Evolutionary conservation across 2,797 vertebrate genomes (phyloP).

Genomic region (Semaprochilodus insignis): DNA sequence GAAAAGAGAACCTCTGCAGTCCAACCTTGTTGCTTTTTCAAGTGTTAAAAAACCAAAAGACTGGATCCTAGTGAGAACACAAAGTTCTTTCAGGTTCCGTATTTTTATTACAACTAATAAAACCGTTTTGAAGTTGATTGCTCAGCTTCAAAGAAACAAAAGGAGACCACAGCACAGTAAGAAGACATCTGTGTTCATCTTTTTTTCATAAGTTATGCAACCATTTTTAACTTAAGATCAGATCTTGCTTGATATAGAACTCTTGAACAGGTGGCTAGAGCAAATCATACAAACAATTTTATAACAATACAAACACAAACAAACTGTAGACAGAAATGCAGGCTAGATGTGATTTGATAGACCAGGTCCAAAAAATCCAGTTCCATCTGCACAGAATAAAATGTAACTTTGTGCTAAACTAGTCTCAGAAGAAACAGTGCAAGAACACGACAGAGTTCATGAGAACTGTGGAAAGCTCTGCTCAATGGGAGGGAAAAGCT

Average conservation of each 20-base stretch:
- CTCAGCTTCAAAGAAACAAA: not conserved
- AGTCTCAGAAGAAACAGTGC: not conserved
- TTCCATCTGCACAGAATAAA: not conserved
- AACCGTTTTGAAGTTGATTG: conserved; percentile 3
- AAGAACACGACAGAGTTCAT: not conserved
- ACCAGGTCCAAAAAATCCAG: not conserved
- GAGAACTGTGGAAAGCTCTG: conserved; percentile 2
- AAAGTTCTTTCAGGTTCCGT: not conserved
- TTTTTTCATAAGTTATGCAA: not conserved
- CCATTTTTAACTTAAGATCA: not conserved
- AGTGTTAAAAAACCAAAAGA: not conserved
- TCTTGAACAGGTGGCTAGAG: not conserved
- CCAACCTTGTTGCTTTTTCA: conserved; percentile 4
- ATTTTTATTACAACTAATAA: conserved; percentile 3
- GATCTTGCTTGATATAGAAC: not conserved
- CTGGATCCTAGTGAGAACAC: not conserved
- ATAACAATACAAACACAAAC: not conserved
- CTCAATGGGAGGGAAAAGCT: conserved; percentile 16
- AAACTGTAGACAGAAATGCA: not conserved
- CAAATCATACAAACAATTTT: conserved; percentile 3
- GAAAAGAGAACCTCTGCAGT: not conserved
- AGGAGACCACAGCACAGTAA: conserved; percentile 8
- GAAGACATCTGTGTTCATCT: conserved; percentile 1
- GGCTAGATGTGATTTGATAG: not conserved
- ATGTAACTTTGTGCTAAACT: not conserved